Evolutionary conservation across 2,888 invertebrate species (phyloP), one percentile per base, ranked within the genome.

Genomic region (Oscheius sp.): DNA sequence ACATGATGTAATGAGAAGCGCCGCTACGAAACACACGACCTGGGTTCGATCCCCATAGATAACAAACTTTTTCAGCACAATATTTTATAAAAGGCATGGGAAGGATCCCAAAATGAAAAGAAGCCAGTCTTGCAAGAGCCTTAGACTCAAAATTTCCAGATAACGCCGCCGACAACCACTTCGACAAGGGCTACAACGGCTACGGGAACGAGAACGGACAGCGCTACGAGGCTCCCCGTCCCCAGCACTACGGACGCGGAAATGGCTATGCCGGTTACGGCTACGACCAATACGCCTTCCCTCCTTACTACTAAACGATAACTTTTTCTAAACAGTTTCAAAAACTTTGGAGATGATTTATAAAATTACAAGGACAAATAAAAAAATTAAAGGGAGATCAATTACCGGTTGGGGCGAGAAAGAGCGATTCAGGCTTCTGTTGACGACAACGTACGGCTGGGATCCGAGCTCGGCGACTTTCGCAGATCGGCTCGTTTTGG

Each of bases 101-200:
- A 21, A 21, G 21, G 21, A 21, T 21, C 21, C 21, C 21, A 21
- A 21, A 21, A 21, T 21, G 21, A 21, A 21, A 11, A 35, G 10
- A 53, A 47, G 7, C 21, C 9, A 65, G 21, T 48, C 32, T 9
- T 29, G 29, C 4, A 62, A 3, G 21, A 21, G 21, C 21, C 21
- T 21, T 21, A 21, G 21, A 21, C 21, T 21, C 21, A 21, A 21
- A 21, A 21, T 1, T 42, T 68, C 4, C 37, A 72, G 70, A 77
- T 66, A 75, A 78, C 70, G 76, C 82, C 73, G 70, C 73, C 37
- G 79, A 78, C 55, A 79, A 78, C 77, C 77, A 82, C 76, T 81
- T 81, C 80, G 77, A 79, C 79, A 76, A 79, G 73, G 83, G 82
- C 58, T 79, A 82, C 81, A 75, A 79, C 70, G 82, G 80, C 58